Evolutionary conservation across 2,797 vertebrate genomes (phyloP).

Genomic region (Falco rusticolus): DNA sequence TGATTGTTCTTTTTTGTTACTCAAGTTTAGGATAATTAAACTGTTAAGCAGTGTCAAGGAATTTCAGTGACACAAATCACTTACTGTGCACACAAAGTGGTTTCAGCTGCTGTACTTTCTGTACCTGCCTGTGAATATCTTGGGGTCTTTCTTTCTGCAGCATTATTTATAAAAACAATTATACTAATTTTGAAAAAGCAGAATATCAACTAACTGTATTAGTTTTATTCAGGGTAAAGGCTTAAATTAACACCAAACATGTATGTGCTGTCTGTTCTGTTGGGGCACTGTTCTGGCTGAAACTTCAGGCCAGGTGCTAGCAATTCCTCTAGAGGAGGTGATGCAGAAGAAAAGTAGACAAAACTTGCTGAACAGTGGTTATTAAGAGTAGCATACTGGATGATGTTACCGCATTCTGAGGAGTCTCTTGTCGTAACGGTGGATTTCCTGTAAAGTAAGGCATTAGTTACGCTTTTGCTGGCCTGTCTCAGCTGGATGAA

Average conservation of each 20-base stretch:
- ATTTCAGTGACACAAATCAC: background rate
- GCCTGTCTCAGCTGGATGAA: background rate
- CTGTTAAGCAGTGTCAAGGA: background rate
- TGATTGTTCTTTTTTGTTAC: background rate
- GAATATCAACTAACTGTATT: background rate
- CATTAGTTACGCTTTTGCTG: background rate
- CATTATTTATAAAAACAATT: background rate
- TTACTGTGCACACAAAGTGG: background rate
- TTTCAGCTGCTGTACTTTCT: background rate
- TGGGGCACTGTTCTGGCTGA: background rate
- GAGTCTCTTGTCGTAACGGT: background rate
- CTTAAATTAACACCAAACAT: background rate
- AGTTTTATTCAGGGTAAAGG: background rate
- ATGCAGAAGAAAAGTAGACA: background rate
- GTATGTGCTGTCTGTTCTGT: background rate
- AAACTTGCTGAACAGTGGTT: background rate
- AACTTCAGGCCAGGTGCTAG: background rate
- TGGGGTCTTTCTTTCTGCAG: background rate
- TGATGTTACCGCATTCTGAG: background rate
- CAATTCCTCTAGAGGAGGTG: background rate
- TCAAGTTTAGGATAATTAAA: background rate
- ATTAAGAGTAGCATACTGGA: background rate
- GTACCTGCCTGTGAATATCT: background rate
- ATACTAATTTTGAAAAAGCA: background rate
- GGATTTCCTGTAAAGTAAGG: background rate